Conservation (phyloP, 2,797 vertebrate species). For the Sebastes hubbsi region DNA sequence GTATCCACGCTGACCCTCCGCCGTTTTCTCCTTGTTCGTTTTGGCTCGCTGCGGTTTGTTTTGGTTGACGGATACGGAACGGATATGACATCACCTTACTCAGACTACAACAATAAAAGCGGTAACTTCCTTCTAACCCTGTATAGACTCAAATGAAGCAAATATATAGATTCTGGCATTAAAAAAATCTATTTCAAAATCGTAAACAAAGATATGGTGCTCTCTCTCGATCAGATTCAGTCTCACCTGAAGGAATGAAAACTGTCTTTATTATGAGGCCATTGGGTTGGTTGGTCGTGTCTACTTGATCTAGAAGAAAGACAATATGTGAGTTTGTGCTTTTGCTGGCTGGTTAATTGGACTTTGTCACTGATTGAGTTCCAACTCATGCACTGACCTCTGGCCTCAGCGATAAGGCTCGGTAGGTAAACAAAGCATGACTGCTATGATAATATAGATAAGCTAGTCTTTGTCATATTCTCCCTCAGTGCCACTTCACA, state of each 20-base stretch:
- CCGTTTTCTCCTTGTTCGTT: too few species aligned
- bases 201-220: too few species aligned
- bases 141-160: too few species aligned
- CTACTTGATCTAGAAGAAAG: neutral
- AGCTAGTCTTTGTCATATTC: neutral
- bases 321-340: neutral
- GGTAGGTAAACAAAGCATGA: constrained; percentile 41
- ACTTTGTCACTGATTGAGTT: constrained; percentile 63
- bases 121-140: too few species aligned
- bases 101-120: too few species aligned
- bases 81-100: too few species aligned
- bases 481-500: neutral
- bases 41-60: too few species aligned
- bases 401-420: constrained; percentile 61
- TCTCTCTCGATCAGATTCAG: neutral
- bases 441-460: neutral
- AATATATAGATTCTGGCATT: too few species aligned
- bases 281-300: neutral
- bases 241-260: neutral
- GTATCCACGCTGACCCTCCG: too few species aligned
- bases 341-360: constrained; percentile 20
- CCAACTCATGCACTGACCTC: constrained; percentile 67
- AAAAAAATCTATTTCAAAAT: too few species aligned
- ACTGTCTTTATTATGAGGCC: neutral
- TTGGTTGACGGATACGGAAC: too few species aligned